These are phyloP conservation scores for Lithophane semibrunnea DNA, from an alignment of 2,888 invertebrate genomes.

Conservation along the genomic window DNA sequence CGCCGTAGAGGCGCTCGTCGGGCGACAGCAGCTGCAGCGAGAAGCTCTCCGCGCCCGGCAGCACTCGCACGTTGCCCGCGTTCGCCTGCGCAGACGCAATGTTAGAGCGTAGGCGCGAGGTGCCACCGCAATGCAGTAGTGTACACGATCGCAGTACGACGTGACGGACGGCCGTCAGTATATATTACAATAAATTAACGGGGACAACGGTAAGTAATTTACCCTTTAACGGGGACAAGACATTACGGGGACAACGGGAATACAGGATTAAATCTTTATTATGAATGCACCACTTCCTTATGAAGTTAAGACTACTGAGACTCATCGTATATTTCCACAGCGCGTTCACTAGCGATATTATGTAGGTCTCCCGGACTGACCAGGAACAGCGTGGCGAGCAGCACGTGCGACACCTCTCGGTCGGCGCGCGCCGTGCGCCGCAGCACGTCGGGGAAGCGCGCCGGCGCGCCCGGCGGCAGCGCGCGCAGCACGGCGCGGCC, in stretches of 20 bases:
- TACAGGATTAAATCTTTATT: too few relatives aligned
- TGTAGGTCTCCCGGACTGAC: slow-evolving; percentile 13
- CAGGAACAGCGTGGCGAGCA: slow-evolving; percentile 63
- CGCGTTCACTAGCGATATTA: background rate
- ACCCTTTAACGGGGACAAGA: too few relatives aligned
- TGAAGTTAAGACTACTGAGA: too few relatives aligned
- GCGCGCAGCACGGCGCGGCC: slow-evolving; percentile 63
- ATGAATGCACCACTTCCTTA: too few relatives aligned
- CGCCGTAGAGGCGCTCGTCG: slow-evolving; percentile 72
- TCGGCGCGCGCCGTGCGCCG: slow-evolving; percentile 19
- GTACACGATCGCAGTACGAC: background rate
- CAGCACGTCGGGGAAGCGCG: slow-evolving; percentile 38
- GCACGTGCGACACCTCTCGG: slow-evolving; percentile 58
- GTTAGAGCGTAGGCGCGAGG: too few relatives aligned
- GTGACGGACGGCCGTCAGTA: too few relatives aligned
- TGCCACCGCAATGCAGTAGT: background rate
- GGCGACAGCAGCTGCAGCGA: slow-evolving; percentile 72
- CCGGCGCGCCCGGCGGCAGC: slow-evolving; percentile 36
- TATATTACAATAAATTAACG: too few relatives aligned
- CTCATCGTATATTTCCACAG: background rate
- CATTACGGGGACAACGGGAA: too few relatives aligned
- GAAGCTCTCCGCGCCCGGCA: slow-evolving; percentile 66
- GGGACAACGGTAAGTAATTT: too few relatives aligned
- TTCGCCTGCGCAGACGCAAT: slow-evolving; percentile 33
- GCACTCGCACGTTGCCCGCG: slow-evolving; percentile 64